Evolutionary conservation across 1,140 invertebrate species (phyloP), one percentile per base, ranked within the genome.

Genomic region (Heliconius hermathena): DNA sequence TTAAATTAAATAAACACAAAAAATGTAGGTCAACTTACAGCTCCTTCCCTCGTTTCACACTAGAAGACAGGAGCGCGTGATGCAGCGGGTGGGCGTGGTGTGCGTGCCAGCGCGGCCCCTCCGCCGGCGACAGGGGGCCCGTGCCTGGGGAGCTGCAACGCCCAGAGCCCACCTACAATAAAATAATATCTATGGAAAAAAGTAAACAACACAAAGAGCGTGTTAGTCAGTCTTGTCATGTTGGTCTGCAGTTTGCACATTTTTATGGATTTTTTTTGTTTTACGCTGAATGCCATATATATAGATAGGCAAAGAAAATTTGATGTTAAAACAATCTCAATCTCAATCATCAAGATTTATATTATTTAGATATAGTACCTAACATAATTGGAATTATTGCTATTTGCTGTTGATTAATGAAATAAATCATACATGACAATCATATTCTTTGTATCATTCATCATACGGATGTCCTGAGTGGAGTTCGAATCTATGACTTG

Each of bases 11-110:
- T 3, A 46, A 46, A 46, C 13, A 46, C 0, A 46, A 46, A 54
- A 54, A 54, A 8, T 54, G 18, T n/a, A 36, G 33, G 20, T 71
- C 20, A 71, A 94, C 94, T 94, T 82, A 95, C 94, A 95, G 83
- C 78, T 95, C 94, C 83, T 95, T 95, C 38, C 93, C 93, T 33
- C 94, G 86, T 81, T 94, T 92, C n/a, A 93, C 92, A 79, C 91
- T 91, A 16, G 92, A 91, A 0, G 91, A 93, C 29, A 94, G 88
- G 18, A 93, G 86, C 11, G 93, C 93, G 84, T 95, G 94, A 83
- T 94, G 94, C 70, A 94, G 86, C 6, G 93, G 93, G 77, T 95
- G 94, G 1, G 94, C 87, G 82, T 93, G 94, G 85, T 95, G 94
- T 16, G 88, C 87, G 83, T 92, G 93, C 89, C 91, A 94, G 36